Percentiles rank a stretch among this genome's conserved stretches.
Conservation (phyloP, 1,140 invertebrate genomes). For the Lasaia peninsularis region DNA sequence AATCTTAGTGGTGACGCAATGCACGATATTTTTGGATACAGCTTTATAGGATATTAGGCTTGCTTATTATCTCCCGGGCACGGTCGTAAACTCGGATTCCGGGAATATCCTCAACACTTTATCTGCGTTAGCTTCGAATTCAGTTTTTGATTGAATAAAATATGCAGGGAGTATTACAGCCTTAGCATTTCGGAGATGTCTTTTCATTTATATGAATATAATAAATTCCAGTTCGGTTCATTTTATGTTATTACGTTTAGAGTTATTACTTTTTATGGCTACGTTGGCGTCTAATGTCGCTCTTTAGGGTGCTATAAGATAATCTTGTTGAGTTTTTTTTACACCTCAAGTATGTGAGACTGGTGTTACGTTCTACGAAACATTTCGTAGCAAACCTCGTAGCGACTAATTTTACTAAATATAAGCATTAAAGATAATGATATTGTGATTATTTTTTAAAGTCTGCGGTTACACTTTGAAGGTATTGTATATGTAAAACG, state of each 20-base stretch:
- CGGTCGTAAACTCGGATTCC: constrained; percentile 25
- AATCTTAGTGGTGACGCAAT: constrained; percentile 6
- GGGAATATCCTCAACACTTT: constrained; percentile 21
- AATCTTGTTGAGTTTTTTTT: no score
- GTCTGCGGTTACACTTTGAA: no score
- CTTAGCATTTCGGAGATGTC: constrained; percentile 6
- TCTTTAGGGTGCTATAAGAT: no score
- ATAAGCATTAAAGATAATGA: no score
- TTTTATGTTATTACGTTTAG: constrained; percentile 1
- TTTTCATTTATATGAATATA: constrained; percentile 19
- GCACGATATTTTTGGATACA: constrained; percentile 21
- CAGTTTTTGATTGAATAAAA: constrained; percentile 15
- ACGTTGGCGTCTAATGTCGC: background rate
- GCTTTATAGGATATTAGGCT: constrained; percentile 23
- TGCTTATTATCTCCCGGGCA: constrained; percentile 25
- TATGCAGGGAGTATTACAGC: constrained; percentile 14
- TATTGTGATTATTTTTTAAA: no score
- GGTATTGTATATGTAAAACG: no score
- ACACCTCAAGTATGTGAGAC: no score
- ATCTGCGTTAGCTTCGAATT: constrained; percentile 21
- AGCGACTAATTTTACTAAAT: no score
- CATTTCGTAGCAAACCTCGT: no score
- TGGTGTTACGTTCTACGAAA: no score
- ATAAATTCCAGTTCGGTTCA: constrained; percentile 3
- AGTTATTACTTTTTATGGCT: background rate